Evolutionary conservation across 2,797 vertebrate species (phyloP), one percentile per base, ranked within the genome.

Genomic region (Alectoris magna): DNA sequence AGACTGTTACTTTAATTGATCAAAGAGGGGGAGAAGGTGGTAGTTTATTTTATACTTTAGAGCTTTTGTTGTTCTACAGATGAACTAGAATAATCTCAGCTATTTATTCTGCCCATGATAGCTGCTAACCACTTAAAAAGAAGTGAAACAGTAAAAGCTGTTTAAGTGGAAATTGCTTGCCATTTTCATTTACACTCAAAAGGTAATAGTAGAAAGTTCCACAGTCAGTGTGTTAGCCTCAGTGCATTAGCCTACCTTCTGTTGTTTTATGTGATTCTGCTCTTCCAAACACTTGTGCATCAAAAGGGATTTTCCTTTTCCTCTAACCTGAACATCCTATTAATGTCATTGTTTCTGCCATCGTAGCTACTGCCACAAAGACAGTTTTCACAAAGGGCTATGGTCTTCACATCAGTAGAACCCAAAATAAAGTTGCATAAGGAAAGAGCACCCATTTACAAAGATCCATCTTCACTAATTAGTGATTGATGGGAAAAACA

Each of bases 21-120:
- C 72, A 91, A 84, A 93, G 68, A 60, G 31, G 31, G 36, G 71
- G 51, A 79, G 74, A 77, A 84, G 12, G 46, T 84, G 48, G 6
- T 73, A 76, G 24, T 79, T 70, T 87, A 68, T 84, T 88, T 87
- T 60, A 34, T 59, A 77, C 49, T 83, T 94, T 38, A 74, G 56
- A 81, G 34, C 51, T 88, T 77, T 87, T 87, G n/a, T 75, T 79
- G 59, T 71, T 84, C 60, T 64, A 64, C 91, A 87, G 90, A 60
- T 58, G 60, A 82, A 23, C 19, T 64, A 68, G 58, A 88, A 68
- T 88, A 2, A 70, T 84, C 82, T 91, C 64, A 76, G 58, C 49
- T 86, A 4, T 81, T 88, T 74, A 71, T 93, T 79, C 38, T 87
- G 16, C 31, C n/a, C 36, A 18, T 60, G 71, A 90, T 84, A 88